Conservation (phyloP, 2,888 invertebrate genomes). For the Cephonodes hylas region DNA sequence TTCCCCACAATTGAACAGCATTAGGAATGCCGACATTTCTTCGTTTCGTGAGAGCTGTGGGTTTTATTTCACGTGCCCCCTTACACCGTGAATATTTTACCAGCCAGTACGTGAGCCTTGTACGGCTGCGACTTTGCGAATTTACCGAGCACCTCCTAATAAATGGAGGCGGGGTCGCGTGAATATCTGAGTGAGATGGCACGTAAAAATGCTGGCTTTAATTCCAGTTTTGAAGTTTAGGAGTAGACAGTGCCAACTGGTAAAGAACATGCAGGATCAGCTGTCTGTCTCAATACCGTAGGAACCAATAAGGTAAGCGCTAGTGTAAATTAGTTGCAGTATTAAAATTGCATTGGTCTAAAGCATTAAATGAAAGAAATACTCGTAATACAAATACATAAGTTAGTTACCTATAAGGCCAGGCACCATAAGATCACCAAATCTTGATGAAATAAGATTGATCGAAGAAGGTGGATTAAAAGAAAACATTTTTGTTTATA, state of each 20-base stretch:
- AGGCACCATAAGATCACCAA: too few relatives aligned
- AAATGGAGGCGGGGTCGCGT: slow-evolving; percentile 9
- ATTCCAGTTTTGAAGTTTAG: neutral
- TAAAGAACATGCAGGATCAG: neutral
- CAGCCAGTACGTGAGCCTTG: slow-evolving; percentile 41
- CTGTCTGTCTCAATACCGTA: neutral
- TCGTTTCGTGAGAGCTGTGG: slow-evolving; percentile 14
- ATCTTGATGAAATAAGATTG: too few relatives aligned
- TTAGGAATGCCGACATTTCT: slow-evolving; percentile 10
- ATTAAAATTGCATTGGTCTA: too few relatives aligned
- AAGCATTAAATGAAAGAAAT: too few relatives aligned
- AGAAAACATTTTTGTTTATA: too few relatives aligned
- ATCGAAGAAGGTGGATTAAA: too few relatives aligned
- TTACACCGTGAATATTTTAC: slow-evolving; percentile 49
- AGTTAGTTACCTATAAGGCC: too few relatives aligned
- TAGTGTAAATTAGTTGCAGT: too few relatives aligned
- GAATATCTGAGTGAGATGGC: slow-evolving; percentile 6
- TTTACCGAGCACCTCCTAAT: slow-evolving; percentile 9
- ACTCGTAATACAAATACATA: too few relatives aligned
- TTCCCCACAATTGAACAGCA: slow-evolving; percentile 5
- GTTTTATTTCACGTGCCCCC: slow-evolving; percentile 47
- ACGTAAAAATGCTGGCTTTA: slow-evolving; percentile 6
- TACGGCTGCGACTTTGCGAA: slow-evolving; percentile 2
- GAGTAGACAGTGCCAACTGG: neutral
- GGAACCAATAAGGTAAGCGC: too few relatives aligned